These are phyloP conservation scores for Orchestes rusci DNA, from an alignment of 2,888 invertebrate species.

Conservation along the genomic window DNA sequence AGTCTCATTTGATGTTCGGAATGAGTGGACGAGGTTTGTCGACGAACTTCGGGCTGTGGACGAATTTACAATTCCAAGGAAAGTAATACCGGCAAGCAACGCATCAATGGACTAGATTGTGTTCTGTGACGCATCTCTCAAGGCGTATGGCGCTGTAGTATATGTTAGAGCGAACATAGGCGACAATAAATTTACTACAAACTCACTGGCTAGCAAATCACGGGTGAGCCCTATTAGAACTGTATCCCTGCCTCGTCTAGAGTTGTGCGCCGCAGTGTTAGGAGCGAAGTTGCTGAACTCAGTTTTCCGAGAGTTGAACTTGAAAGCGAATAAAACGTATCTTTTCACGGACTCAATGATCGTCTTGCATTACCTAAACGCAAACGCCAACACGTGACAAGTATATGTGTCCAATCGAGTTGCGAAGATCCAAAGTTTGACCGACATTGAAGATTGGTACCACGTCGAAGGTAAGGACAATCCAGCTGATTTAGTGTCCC, in stretches of 20 bases:
- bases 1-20: not conserved
- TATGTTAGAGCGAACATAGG: not conserved
- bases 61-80: not conserved
- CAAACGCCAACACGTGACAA: too few species aligned
- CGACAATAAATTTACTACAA: not conserved
- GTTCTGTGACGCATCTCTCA: not conserved
- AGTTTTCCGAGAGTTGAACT: not conserved
- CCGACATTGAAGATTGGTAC: too few species aligned
- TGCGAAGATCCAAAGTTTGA: too few species aligned
- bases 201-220: not conserved
- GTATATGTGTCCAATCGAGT: too few species aligned
- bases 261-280: not conserved
- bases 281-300: not conserved
- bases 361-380: too few species aligned
- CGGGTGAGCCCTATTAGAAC: not conserved
- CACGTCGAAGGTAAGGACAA: too few species aligned
- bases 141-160: not conserved
- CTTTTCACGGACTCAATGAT: too few species aligned
- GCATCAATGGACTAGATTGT: not conserved
- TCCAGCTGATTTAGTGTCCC: too few species aligned
- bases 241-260: not conserved
- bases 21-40: not conserved
- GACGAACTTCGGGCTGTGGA: not conserved
- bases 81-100: not conserved
- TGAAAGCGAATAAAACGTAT: too few species aligned